phyloP scores from a whole-genome alignment of 2,113 vertebrate species.

The Nothocercus nigrocapillus region DNA sequence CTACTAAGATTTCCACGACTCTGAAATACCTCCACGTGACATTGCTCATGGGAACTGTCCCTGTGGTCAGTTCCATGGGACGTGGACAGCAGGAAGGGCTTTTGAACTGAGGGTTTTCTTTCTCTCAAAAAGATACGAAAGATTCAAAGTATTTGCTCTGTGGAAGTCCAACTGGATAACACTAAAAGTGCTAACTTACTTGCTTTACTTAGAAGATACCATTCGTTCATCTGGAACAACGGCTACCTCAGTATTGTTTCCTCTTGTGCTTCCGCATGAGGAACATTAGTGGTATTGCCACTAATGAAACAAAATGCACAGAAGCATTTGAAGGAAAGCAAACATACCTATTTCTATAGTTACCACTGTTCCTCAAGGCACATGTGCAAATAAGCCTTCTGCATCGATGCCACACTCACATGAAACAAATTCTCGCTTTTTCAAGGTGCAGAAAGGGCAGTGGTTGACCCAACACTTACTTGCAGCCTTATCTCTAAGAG shows the following conservation, averaged over 20 bases:
- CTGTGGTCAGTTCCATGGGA: too few relatives aligned
- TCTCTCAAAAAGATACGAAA: neutral
- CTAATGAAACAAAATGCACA: neutral
- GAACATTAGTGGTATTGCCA: neutral
- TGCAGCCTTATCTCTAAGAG: neutral
- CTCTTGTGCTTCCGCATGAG: neutral
- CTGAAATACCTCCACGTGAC: neutral
- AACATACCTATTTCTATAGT: neutral
- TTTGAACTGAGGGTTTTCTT: neutral
- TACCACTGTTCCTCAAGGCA: neutral
- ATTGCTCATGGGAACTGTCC: neutral
- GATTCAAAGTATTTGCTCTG: neutral
- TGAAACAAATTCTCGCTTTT: neutral
- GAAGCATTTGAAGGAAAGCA: neutral
- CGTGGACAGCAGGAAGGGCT: neutral
- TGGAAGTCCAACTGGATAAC: neutral
- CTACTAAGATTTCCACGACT: neutral
- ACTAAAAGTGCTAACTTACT: neutral
- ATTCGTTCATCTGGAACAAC: neutral
- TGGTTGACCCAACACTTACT: neutral
- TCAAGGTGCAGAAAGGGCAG: neutral
- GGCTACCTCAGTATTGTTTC: neutral
- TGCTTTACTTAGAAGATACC: neutral
- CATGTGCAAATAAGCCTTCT: neutral
- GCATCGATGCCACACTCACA: rapidly evolving